Conservation (phyloP, 2,888 invertebrate species). For the Conistra vaccinii region DNA sequence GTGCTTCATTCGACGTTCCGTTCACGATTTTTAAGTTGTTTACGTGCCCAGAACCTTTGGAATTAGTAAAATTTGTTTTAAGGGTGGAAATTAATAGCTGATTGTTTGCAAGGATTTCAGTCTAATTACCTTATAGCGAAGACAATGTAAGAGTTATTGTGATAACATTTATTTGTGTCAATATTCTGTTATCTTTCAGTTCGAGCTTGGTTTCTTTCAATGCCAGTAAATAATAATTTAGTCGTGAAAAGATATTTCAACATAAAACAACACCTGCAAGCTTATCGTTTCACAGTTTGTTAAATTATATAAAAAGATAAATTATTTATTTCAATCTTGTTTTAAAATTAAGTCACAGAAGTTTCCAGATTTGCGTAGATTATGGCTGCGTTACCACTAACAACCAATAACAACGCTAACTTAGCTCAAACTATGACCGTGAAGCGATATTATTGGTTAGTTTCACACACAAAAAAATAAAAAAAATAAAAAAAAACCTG, state of each 20-base stretch:
- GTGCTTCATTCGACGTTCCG: neutral
- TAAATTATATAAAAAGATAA: neutral
- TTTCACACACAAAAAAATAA: too few species aligned
- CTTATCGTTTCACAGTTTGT: slow-evolving; percentile 14
- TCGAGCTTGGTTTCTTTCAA: neutral
- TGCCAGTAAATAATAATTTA: neutral
- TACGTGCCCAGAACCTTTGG: slow-evolving; percentile 16
- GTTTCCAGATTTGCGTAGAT: neutral
- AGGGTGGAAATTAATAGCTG: neutral
- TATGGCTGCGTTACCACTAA: too few species aligned
- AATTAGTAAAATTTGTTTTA: neutral
- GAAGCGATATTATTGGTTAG: too few species aligned
- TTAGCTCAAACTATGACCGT: too few species aligned
- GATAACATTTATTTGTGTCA: neutral
- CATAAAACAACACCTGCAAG: neutral
- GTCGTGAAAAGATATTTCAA: neutral
- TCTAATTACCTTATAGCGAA: neutral
- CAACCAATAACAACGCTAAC: too few species aligned
- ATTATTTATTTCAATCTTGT: neutral
- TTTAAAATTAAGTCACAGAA: neutral
- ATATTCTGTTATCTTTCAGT: neutral
- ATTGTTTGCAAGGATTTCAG: neutral
- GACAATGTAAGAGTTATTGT: neutral
- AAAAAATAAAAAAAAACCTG: too few species aligned
- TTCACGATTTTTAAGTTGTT: slow-evolving; percentile 8